A percentile compares a stretch with the other conserved stretches of the same genome.
These are phyloP conservation scores for Lomographa bimaculata DNA, from an alignment of 2,888 invertebrate species.

Conservation along the genomic window DNA sequence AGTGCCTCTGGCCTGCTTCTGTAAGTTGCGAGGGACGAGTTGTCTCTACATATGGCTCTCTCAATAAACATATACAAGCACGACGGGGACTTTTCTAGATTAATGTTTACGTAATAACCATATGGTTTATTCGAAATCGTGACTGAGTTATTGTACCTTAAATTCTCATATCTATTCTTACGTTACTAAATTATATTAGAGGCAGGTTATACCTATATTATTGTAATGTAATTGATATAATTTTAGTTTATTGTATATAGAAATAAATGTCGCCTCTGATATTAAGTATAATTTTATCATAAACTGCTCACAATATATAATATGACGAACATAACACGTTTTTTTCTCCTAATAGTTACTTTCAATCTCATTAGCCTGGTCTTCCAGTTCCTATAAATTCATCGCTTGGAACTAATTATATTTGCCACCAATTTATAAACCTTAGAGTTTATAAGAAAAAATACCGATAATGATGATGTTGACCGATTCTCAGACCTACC, in stretches of 20 bases:
- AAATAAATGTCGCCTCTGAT: constrained; percentile 6
- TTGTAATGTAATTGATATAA: constrained; percentile 5
- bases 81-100: constrained; percentile 23
- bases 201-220: constrained; percentile 9
- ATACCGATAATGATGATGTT: too few relatives aligned
- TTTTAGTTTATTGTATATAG: constrained; percentile 14
- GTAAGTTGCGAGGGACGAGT: constrained; percentile 47
- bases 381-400: too few relatives aligned
- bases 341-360: too few relatives aligned
- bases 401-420: too few relatives aligned
- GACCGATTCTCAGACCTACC: too few relatives aligned
- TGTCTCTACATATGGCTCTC: constrained; percentile 21
- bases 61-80: constrained; percentile 40
- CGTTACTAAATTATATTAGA: constrained; percentile 11
- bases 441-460: too few relatives aligned
- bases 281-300: constrained; percentile 6
- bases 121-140: constrained; percentile 12
- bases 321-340: too few relatives aligned
- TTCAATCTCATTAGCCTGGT: too few relatives aligned
- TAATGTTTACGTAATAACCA: background rate
- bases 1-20: constrained; percentile 48
- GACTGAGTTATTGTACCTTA: constrained; percentile 12
- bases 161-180: constrained; percentile 17
- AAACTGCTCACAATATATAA: constrained; percentile 5
- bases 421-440: too few relatives aligned